A percentile compares a stretch with the other conserved stretches of the same genome.
Conservation (phyloP, 1,140 invertebrate species). For the Hyposmocoma kahamanoa region DNA sequence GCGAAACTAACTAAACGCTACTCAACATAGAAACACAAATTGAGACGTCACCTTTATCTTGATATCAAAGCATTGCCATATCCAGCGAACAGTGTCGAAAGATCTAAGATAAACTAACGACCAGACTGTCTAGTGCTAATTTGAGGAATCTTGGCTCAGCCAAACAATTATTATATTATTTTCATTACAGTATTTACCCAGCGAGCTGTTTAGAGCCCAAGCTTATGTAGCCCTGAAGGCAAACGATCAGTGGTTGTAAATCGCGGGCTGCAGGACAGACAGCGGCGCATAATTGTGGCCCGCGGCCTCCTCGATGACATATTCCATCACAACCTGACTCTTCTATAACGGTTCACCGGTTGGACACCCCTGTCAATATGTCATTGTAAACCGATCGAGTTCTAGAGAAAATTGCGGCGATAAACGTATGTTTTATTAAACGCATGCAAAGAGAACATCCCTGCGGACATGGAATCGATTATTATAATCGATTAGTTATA, state of each 20-base stretch:
- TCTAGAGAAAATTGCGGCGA: constrained; percentile 57
- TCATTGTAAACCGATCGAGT: constrained; percentile 47
- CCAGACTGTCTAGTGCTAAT: too few species aligned
- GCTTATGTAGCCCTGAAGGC: constrained; percentile 29
- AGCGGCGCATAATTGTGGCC: constrained; percentile 42
- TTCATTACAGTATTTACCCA: constrained; percentile 9
- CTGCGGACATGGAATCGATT: constrained; percentile 43
- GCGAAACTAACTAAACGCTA: too few species aligned
- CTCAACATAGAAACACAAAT: not conserved
- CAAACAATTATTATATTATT: not conserved
- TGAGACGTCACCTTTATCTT: not conserved
- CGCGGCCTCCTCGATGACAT: constrained; percentile 50
- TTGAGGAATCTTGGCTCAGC: not conserved
- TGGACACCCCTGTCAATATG: constrained; percentile 34
- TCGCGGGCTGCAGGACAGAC: constrained; percentile 30
- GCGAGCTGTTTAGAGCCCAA: constrained; percentile 16
- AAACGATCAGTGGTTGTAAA: constrained; percentile 42
- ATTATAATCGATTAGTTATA: constrained; percentile 44
- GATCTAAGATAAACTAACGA: too few species aligned
- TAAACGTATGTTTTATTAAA: constrained; percentile 50
- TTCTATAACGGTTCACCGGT: constrained; percentile 17
- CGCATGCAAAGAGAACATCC: constrained; percentile 48
- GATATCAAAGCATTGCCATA: too few species aligned
- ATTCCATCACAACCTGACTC: constrained; percentile 42
- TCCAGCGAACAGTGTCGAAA: too few species aligned